Evolutionary conservation across 2,888 invertebrate species (phyloP).

Genomic region (Polyommatus icarus): DNA sequence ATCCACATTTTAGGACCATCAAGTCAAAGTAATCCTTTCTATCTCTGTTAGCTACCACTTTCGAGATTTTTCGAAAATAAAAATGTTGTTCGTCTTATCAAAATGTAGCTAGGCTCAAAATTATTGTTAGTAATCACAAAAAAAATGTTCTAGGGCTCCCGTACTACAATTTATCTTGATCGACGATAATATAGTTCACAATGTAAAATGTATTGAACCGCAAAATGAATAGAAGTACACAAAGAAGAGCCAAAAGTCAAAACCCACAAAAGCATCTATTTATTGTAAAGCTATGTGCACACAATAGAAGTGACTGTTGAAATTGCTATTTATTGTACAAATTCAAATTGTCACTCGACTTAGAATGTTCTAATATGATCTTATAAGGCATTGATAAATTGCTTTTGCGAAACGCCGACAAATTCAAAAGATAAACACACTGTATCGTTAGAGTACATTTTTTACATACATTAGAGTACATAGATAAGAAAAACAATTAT

Average conservation of each 20-base stretch:
- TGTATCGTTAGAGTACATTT: not conserved
- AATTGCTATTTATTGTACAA: slow-evolving; percentile 15
- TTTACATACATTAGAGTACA: too few relatives aligned
- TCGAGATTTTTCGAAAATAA: too few relatives aligned
- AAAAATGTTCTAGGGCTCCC: too few relatives aligned
- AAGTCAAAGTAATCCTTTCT: too few relatives aligned
- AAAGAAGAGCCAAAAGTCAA: not conserved
- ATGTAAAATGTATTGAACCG: not conserved
- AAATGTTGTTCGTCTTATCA: too few relatives aligned
- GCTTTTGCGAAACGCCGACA: slow-evolving; percentile 7
- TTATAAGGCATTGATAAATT: slow-evolving; percentile 21
- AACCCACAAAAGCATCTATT: not conserved
- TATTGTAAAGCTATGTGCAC: not conserved
- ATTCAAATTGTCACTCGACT: slow-evolving; percentile 24
- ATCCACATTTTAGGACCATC: too few relatives aligned
- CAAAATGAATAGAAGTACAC: not conserved
- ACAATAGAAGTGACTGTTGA: slow-evolving; percentile 7
- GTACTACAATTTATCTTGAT: too few relatives aligned
- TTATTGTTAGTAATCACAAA: too few relatives aligned
- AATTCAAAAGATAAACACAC: slow-evolving; percentile 11
- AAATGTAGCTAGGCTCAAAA: too few relatives aligned
- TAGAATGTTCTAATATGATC: not conserved
- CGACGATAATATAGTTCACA: too few relatives aligned
- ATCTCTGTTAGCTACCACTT: too few relatives aligned
- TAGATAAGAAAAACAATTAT: too few relatives aligned